Evolutionary conservation across 2,888 invertebrate genomes (phyloP).

Genomic region (Sepiola atlantica): DNA sequence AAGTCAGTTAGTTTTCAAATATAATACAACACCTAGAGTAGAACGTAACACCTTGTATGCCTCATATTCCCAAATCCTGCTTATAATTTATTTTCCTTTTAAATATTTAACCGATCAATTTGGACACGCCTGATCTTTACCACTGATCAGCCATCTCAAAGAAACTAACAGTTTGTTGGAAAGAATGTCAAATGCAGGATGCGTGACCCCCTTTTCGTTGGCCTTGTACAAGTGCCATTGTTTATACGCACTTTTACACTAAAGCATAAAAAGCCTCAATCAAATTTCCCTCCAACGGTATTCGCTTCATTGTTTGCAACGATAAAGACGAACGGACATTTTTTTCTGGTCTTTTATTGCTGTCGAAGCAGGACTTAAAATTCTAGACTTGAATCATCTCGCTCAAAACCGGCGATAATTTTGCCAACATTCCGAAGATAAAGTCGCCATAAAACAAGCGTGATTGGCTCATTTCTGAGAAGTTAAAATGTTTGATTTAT

Average conservation of each 20-base stretch:
- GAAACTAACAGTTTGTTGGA: too few species aligned
- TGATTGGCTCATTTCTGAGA: slow-evolving; percentile 20
- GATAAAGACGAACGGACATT: not conserved
- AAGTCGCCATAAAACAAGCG: not conserved
- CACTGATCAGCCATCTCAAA: too few species aligned
- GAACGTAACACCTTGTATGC: too few species aligned
- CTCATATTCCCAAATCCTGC: too few species aligned
- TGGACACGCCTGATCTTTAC: too few species aligned
- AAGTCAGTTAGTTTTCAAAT: too few species aligned
- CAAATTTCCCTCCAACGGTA: not conserved
- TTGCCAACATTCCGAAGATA: not conserved
- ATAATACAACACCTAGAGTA: too few species aligned
- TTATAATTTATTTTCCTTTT: too few species aligned
- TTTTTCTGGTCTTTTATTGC: not conserved
- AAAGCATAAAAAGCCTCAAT: not conserved
- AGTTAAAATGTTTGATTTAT: slow-evolving; percentile 4
- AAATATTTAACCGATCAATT: too few species aligned
- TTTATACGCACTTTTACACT: not conserved
- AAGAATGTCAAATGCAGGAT: too few species aligned
- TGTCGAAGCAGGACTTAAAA: not conserved
- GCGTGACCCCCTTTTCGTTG: too few species aligned
- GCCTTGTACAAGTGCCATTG: not conserved
- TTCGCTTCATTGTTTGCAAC: not conserved
- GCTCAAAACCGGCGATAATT: not conserved
- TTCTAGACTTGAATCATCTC: not conserved